Percentiles rank a stretch among this genome's conserved stretches.
These are phyloP conservation scores for Tuberolachnus salignus DNA, from an alignment of 2,888 invertebrate genomes.

Conservation along the genomic window DNA sequence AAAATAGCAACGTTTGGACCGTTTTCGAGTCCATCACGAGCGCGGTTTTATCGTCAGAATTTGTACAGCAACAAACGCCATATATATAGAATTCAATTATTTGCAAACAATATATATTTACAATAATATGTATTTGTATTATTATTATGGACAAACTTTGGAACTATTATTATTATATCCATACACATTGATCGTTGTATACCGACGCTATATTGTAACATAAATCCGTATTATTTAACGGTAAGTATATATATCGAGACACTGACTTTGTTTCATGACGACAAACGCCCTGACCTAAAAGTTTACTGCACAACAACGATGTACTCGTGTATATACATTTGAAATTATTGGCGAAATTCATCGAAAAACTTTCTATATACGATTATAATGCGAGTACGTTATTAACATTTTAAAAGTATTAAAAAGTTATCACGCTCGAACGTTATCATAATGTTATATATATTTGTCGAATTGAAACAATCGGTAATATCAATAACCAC, in stretches of 20 bases:
- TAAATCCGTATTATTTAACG: conserved; percentile 45
- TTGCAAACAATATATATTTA: neutral
- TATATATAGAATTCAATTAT: conserved; percentile 29
- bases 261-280: conserved; percentile 16
- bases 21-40: conserved; percentile 17
- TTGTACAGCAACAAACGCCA: conserved; percentile 14
- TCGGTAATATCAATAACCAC: too few relatives aligned
- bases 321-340: neutral
- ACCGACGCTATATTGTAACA: conserved; percentile 14
- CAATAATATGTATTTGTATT: neutral
- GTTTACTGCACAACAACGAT: conserved; percentile 3
- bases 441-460: too few relatives aligned
- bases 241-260: conserved; percentile 4
- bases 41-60: conserved; percentile 21
- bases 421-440: neutral
- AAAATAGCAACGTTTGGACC: neutral
- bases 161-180: conserved; percentile 42
- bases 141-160: conserved; percentile 6
- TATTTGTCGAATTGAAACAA: too few relatives aligned
- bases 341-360: conserved; percentile 9
- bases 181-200: conserved; percentile 29
- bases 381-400: neutral
- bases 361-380: too few relatives aligned
- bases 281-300: conserved; percentile 19
- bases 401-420: neutral